Evolutionary conservation across 1,140 invertebrate genomes (phyloP).

Genomic region (Trachymyrmex cornetzi): DNA sequence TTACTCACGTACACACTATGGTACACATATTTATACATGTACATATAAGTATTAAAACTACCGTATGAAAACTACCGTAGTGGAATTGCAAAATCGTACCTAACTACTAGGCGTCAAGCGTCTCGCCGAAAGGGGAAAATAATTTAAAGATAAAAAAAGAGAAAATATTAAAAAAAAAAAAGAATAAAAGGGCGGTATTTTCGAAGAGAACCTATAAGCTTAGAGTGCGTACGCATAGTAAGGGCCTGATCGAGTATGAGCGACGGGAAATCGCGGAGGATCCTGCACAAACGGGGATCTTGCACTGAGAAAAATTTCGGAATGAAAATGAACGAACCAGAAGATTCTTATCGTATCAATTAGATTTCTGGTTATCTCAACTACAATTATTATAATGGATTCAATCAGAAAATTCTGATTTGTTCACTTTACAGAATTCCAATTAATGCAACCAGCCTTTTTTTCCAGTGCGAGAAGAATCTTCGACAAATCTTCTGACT

Average conservation of each 20-base stretch:
- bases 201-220: conserved; percentile 71
- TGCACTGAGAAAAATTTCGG: no score
- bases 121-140: conserved; percentile 19
- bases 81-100: conserved; percentile 79
- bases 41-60: conserved; percentile 47
- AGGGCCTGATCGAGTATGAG: conserved; percentile 64
- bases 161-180: conserved; percentile 49
- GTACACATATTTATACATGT: conserved; percentile 57
- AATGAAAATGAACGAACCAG: no score
- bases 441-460: no score
- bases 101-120: conserved; percentile 49
- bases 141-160: conserved; percentile 17
- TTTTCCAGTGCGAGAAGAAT: not conserved
- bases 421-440: no score
- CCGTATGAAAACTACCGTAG: conserved; percentile 73
- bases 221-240: conserved; percentile 63
- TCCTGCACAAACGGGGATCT: not conserved
- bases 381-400: no score
- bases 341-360: no score
- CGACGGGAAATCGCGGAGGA: conserved; percentile 65
- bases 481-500: conserved; percentile 39
- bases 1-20: conserved; percentile 54
- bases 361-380: no score
- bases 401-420: no score
- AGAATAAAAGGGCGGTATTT: conserved; percentile 69